Evolutionary conservation across 2,113 vertebrate species (phyloP).

Genomic region (Myrmecobius fasciatus): DNA sequence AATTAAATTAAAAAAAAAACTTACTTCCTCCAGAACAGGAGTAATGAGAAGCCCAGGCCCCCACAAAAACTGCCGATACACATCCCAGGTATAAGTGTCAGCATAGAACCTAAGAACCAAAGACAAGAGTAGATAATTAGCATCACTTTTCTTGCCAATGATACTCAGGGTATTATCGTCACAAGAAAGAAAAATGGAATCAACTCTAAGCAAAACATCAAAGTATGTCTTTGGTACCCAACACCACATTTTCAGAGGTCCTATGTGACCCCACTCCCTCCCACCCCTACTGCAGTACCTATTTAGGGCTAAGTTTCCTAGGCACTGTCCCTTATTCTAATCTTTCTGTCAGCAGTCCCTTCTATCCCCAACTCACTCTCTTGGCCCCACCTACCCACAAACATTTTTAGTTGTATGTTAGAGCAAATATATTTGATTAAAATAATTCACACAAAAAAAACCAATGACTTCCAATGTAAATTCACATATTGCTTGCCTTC

Average conservation of each 20-base stretch:
- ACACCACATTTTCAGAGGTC: neutral
- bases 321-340: neutral
- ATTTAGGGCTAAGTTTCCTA: neutral
- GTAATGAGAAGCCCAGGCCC: slow-evolving; percentile 94
- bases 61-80: slow-evolving; percentile 94
- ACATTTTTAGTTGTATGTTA: neutral
- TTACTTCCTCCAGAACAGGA: slow-evolving; percentile 90
- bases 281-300: neutral
- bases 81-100: slow-evolving; percentile 87
- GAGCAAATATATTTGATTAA: neutral
- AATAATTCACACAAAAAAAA: neutral
- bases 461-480: neutral
- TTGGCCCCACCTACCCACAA: neutral
- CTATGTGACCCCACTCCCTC: neutral
- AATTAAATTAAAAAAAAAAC: too few species aligned
- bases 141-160: neutral
- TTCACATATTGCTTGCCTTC: neutral
- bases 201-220: neutral
- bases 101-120: slow-evolving; percentile 87
- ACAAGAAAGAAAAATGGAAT: neutral
- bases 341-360: neutral
- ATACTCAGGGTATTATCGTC: neutral
- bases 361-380: neutral
- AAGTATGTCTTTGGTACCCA: neutral
- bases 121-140: neutral